phyloP scores from a whole-genome alignment of 1,140 invertebrate genomes.

The Drosophila sulfurigaster region DNA sequence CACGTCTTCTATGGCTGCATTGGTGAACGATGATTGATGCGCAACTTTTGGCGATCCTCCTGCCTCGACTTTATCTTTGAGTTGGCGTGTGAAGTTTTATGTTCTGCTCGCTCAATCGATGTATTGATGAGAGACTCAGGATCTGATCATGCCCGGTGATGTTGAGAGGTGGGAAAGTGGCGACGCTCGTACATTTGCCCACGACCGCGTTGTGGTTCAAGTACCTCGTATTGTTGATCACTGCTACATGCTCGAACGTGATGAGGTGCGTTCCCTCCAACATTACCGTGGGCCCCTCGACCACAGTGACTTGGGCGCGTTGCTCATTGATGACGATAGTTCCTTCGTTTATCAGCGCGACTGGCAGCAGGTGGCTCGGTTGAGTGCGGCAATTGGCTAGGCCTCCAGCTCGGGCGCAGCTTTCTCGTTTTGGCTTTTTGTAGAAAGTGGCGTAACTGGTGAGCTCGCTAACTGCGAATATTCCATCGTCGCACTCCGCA shows the following conservation, averaged over 20 bases:
- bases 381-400: too few species aligned
- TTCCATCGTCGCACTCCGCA: slow-evolving; percentile 6
- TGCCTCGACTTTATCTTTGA: too few species aligned
- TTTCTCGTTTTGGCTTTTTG: neutral
- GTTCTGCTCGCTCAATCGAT: slow-evolving; percentile 20
- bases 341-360: neutral
- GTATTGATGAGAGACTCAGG: slow-evolving; percentile 11
- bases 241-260: slow-evolving; percentile 5
- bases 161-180: slow-evolving; percentile 12
- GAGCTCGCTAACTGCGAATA: neutral
- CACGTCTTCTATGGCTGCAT: too few species aligned
- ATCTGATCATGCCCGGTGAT: slow-evolving; percentile 13
- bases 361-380: neutral
- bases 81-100: too few species aligned
- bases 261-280: neutral
- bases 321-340: neutral
- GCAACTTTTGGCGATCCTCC: too few species aligned
- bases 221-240: slow-evolving; percentile 16
- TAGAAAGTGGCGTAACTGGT: neutral
- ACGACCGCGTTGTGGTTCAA: neutral
- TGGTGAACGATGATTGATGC: too few species aligned
- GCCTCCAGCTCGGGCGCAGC: neutral
- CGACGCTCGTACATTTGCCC: neutral
- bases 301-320: neutral
- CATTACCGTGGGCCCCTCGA: neutral